These are phyloP conservation scores for Capreolus pygargus DNA, from an alignment of 2,113 vertebrate species.

Conservation along the genomic window DNA sequence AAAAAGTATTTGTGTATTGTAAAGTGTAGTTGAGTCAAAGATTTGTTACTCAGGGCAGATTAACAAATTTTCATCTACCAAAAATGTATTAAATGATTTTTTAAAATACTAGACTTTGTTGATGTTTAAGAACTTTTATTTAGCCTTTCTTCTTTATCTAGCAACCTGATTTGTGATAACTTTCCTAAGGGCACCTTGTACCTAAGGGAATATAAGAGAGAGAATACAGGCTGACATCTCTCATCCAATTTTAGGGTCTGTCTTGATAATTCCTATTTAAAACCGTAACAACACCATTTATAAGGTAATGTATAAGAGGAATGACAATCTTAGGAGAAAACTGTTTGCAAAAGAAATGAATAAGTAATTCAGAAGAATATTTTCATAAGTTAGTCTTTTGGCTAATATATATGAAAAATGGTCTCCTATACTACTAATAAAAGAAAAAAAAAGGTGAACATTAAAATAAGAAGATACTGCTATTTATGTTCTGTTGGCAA, in stretches of 20 bases:
- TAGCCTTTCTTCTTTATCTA: not conserved
- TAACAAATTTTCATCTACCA: not conserved
- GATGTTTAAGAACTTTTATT: not conserved
- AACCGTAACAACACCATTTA: not conserved
- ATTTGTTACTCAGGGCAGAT: not conserved
- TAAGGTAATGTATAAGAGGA: not conserved
- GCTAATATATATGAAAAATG: not conserved
- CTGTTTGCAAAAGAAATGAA: not conserved
- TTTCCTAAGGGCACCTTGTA: not conserved
- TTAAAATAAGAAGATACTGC: not conserved
- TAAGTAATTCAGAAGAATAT: not conserved
- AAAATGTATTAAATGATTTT: not conserved
- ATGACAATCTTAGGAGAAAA: not conserved
- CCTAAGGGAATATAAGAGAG: not conserved
- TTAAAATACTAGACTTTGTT: not conserved
- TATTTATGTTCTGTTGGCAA: not conserved
- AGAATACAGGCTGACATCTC: not conserved
- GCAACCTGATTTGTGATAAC: not conserved
- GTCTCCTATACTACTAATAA: not conserved
- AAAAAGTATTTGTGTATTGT: not conserved
- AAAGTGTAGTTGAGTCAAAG: not conserved
- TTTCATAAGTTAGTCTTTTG: not conserved
- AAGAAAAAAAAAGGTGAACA: not conserved
- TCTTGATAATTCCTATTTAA: not conserved
- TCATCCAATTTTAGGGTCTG: not conserved